Percentiles rank a stretch among this genome's conserved stretches.
Evolutionary conservation across 2,113 vertebrate genomes (phyloP).

Genomic region (Merops nubicus): DNA sequence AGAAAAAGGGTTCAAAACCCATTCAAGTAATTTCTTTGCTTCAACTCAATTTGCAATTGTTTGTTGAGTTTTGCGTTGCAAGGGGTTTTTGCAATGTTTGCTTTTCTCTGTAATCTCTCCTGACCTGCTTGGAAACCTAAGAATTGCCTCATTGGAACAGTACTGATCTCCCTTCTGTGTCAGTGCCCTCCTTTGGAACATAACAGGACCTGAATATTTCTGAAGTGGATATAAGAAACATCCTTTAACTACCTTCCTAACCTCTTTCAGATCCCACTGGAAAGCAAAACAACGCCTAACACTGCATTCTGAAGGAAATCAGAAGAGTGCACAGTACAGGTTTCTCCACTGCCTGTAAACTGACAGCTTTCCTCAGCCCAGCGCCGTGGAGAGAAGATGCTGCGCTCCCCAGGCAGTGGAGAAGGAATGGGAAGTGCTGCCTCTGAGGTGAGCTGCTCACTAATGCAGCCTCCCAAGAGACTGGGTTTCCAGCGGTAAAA

Average conservation of each 20-base stretch:
- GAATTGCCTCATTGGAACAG: neutral
- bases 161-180: neutral
- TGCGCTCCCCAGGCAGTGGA: neutral
- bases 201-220: neutral
- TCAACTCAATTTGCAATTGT: conserved; percentile 3
- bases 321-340: neutral
- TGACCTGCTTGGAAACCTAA: neutral
- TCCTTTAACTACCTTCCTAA: neutral
- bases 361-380: neutral
- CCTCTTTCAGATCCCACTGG: neutral
- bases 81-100: conserved; percentile 47
- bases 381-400: neutral
- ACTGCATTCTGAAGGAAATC: neutral
- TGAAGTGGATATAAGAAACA: neutral
- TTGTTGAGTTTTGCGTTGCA: conserved; percentile 24
- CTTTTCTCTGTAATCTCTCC: conserved; percentile 20
- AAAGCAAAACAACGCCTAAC: neutral
- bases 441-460: neutral
- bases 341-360: neutral
- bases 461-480: neutral
- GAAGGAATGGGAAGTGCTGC: neutral
- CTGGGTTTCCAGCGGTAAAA: neutral
- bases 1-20: neutral
- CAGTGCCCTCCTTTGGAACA: neutral
- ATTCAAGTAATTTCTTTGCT: conserved; percentile 2